These are phyloP conservation scores for Cheiracanthium punctorium DNA, from an alignment of 2,888 invertebrate genomes.

Conservation along the genomic window DNA sequence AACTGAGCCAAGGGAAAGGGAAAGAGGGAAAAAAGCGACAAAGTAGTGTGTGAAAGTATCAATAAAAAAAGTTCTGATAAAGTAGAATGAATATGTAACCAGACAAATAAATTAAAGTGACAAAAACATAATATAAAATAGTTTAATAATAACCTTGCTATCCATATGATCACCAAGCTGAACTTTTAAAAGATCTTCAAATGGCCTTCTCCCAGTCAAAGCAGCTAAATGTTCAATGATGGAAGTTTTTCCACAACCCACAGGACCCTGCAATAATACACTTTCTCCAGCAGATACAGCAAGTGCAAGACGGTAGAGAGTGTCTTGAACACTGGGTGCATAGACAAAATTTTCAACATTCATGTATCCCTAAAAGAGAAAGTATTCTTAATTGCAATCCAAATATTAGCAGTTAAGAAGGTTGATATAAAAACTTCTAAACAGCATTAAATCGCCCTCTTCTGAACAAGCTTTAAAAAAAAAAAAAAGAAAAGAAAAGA, in stretches of 20 bases:
- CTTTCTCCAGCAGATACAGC: conserved; percentile 79
- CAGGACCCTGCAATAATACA: conserved; percentile 87
- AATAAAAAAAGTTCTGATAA: no score
- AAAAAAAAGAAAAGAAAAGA: no score
- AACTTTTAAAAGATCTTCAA: conserved; percentile 84
- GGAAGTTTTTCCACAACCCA: conserved; percentile 96
- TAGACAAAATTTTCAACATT: conserved; percentile 15
- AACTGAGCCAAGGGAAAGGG: no score
- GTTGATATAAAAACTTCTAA: not conserved
- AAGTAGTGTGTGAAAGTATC: no score
- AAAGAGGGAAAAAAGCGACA: no score
- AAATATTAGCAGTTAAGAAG: not conserved
- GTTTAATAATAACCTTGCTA: conserved; percentile 84
- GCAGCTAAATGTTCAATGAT: conserved; percentile 89
- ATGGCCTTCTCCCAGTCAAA: conserved; percentile 81
- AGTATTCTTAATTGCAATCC: not conserved
- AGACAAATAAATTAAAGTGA: no score
- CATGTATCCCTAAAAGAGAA: not conserved
- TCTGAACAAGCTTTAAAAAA: no score
- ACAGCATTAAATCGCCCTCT: no score
- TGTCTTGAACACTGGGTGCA: conserved; percentile 52
- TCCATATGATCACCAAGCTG: conserved; percentile 98
- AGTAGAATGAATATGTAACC: no score
- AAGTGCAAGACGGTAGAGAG: conserved; percentile 58
- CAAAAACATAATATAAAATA: no score